phyloP scores from a whole-genome alignment of 2,888 invertebrate species.

The Selenia dentaria region DNA sequence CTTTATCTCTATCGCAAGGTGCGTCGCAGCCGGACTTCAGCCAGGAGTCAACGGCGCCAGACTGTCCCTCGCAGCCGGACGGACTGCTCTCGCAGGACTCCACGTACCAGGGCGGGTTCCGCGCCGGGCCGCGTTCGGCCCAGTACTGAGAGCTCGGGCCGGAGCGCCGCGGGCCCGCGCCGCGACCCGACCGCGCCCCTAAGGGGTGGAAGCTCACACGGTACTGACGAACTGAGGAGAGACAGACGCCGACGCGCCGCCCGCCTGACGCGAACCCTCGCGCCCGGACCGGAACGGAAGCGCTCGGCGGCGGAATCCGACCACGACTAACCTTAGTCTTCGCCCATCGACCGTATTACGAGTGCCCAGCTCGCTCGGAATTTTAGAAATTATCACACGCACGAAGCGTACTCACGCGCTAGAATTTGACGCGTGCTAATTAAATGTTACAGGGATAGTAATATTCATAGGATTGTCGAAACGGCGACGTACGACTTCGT shows the following conservation, averaged over 20 bases:
- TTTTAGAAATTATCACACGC: conserved; percentile 52
- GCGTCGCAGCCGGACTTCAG: conserved; percentile 90
- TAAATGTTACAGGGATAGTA: conserved; percentile 57
- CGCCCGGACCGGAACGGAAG: conserved; percentile 14
- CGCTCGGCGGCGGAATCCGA: conserved; percentile 50
- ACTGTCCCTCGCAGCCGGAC: conserved; percentile 97
- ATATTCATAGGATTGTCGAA: conserved; percentile 49
- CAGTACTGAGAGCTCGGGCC: conserved; percentile 92
- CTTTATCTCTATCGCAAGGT: conserved; percentile 89
- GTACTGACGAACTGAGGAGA: not conserved
- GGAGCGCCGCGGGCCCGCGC: conserved; percentile 92
- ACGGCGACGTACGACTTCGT: conserved; percentile 13
- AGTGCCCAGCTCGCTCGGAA: conserved; percentile 38
- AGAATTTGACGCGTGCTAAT: conserved; percentile 41
- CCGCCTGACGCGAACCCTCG: no score
- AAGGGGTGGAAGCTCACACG: conserved; percentile 42
- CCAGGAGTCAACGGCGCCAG: conserved; percentile 93
- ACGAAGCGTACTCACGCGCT: conserved; percentile 50
- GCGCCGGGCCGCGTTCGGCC: conserved; percentile 87
- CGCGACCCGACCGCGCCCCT: conserved; percentile 44
- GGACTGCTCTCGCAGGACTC: conserved; percentile 97
- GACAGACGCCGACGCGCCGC: not conserved
- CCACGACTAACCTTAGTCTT: conserved; percentile 46
- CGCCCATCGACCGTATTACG: conserved; percentile 48
- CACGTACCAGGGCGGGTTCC: conserved; percentile 91